Evolutionary conservation across 2,888 invertebrate genomes (phyloP).

Genomic region (Calameuta filiformis): DNA sequence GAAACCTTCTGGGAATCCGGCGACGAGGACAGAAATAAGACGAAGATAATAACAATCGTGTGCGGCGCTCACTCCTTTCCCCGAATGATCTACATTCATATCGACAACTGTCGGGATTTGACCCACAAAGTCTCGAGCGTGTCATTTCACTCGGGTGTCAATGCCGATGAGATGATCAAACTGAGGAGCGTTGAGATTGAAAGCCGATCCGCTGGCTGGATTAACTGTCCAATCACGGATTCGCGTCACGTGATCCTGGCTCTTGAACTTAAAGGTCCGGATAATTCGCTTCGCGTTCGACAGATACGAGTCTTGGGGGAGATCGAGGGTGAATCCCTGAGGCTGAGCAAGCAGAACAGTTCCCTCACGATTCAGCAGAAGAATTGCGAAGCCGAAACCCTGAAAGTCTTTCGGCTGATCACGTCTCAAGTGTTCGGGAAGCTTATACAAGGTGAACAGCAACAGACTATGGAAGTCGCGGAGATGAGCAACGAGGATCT

Average conservation of each 20-base stretch:
- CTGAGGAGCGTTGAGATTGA: conserved; percentile 89
- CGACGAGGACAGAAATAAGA: conserved; percentile 94
- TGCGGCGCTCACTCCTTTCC: conserved; percentile 75
- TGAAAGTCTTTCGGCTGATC: conserved; percentile 90
- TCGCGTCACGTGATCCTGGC: conserved; percentile 73
- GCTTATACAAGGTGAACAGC: conserved; percentile 78
- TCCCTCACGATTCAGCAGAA: conserved; percentile 80
- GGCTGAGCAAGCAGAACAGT: conserved; percentile 68
- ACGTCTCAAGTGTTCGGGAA: conserved; percentile 95
- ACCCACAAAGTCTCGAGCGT: conserved; percentile 89
- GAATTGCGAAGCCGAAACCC: conserved; percentile 90
- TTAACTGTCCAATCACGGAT: conserved; percentile 82
- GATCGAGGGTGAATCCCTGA: conserved; percentile 70
- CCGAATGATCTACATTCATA: conserved; percentile 84
- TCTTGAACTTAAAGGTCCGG: conserved; percentile 90
- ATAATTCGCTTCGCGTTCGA: conserved; percentile 88
- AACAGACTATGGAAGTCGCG: conserved; percentile 56
- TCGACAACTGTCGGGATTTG: conserved; percentile 94
- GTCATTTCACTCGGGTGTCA: conserved; percentile 86
- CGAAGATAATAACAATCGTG: conserved; percentile 83
- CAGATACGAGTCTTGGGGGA: conserved; percentile 81
- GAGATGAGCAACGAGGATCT: conserved; percentile 59
- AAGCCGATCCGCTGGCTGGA: conserved; percentile 87
- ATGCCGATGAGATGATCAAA: conserved; percentile 83
- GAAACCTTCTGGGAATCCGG: conserved; percentile 99